phyloP scores from a whole-genome alignment of 2,797 vertebrate genomes.

The Notolepis coatsorum region DNA sequence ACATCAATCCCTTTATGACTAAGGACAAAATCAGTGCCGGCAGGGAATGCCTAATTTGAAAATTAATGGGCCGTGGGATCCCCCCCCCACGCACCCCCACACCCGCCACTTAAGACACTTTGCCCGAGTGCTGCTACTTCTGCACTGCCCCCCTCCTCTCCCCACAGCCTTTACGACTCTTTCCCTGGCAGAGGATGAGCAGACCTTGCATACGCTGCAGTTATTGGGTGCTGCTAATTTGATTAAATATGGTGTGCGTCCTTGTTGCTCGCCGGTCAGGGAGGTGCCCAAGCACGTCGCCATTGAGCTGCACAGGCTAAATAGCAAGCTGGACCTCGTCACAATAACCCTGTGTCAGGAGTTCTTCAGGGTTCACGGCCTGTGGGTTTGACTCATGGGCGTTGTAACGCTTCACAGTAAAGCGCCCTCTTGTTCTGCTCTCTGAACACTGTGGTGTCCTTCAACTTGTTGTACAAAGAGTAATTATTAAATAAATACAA shows the following conservation, averaged over 20 bases:
- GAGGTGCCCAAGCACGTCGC: constrained; percentile 55
- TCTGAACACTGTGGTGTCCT: not conserved
- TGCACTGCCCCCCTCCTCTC: constrained; percentile 27
- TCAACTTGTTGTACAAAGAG: not conserved
- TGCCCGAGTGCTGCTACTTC: constrained; percentile 35
- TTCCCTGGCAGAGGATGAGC: constrained; percentile 36
- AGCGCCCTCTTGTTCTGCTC: too few relatives aligned
- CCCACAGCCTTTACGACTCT: constrained; percentile 46
- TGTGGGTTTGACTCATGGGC: not conserved
- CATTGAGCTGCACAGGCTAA: constrained; percentile 24
- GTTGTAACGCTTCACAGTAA: too few relatives aligned
- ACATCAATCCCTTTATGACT: constrained; percentile 75
- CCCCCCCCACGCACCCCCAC: too few relatives aligned
- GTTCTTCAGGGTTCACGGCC: not conserved
- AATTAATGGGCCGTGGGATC: constrained; percentile 76
- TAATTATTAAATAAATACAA: too few relatives aligned
- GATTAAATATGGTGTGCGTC: constrained; percentile 62
- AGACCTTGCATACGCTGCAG: constrained; percentile 59
- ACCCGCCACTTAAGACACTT: constrained; percentile 65
- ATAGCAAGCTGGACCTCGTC: not conserved
- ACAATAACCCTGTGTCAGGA: not conserved
- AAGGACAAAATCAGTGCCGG: constrained; percentile 77
- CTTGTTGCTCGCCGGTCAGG: constrained; percentile 70
- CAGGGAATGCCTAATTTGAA: constrained; percentile 75
- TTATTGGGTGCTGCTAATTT: constrained; percentile 63